phyloP scores from a whole-genome alignment of 1,140 invertebrate genomes.

The Schlechtendalia chinensis region DNA sequence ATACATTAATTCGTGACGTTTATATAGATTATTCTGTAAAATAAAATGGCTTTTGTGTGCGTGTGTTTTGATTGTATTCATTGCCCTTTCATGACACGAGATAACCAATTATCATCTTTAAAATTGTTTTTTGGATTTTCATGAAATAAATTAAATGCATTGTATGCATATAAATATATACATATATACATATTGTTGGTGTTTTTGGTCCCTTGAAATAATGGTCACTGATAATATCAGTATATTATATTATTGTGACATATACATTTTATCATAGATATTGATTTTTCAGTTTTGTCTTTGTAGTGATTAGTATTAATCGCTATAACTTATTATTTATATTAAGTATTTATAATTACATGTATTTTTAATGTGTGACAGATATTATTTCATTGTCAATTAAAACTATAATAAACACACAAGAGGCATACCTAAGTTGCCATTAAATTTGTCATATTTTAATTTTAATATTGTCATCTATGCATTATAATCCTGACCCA shows the following conservation, averaged over 20 bases:
- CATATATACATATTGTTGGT: no score
- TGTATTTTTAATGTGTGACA: no score
- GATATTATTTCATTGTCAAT: no score
- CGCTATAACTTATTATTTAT: no score
- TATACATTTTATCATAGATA: no score
- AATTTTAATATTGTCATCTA: not conserved
- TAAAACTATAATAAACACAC: not conserved
- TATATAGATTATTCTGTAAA: no score
- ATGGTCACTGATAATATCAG: no score
- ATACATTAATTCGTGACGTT: no score
- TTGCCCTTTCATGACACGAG: slow-evolving; percentile 7
- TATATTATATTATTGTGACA: no score
- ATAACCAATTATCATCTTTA: not conserved
- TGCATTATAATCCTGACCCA: slow-evolving; percentile 22
- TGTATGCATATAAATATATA: not conserved
- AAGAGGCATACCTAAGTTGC: not conserved
- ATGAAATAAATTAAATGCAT: not conserved
- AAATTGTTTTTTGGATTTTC: slow-evolving; percentile 14
- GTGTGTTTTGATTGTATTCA: not conserved
- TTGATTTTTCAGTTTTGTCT: no score
- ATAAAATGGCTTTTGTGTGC: no score
- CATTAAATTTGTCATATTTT: slow-evolving; percentile 12
- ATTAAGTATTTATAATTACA: not conserved
- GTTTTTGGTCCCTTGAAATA: not conserved
- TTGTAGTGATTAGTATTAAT: no score